Base-by-base conservation (phyloP, 2,113 vertebrate genomes). In the Zosterops hypoxanthus region DNA sequence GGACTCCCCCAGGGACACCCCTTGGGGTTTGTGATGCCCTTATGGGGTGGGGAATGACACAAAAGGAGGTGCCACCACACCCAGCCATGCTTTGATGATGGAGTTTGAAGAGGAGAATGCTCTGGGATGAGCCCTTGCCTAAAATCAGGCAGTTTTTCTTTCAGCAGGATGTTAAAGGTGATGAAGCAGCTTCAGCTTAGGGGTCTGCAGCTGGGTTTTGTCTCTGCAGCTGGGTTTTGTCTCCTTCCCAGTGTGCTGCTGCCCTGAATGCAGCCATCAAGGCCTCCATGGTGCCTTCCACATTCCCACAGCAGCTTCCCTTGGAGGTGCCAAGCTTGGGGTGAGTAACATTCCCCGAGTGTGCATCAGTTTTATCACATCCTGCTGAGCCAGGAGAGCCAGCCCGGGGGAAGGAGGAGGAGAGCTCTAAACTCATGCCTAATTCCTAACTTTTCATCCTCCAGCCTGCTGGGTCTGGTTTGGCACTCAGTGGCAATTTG, bases 21-120 rank as follows among this genome's bases (percentile, higher is more conserved):
- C 0, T 0, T 2, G 83, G 44, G 53, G 4, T 64, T 17, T 2
- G 28, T 6, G 86, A 3, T 47, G 69, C 8, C 31, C 0, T 14
- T 23, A 2, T 33, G 36, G 26, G 56, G 12, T 4, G 14, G 36
- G 4, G 9, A 19, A 6, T 10, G 7, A 20, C 44, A 33, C 26
- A 20, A 42, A 24, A 2, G 4, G 13, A 6, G 33, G 10, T 8
- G 57, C 25, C 64, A 29, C 14, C 31, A 46, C 33, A 53, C 4
- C 18, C 76, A 18, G 52, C 3, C 0, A 1, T 2, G 28, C 9
- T 41, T 46, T 70, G 28, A 14, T 33, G 52, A 12, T n/a, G 36
- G 33, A 24, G 29, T 13, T 6, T 29, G 50, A 14, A 36, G 14
- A 14, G 19, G 34, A 34, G 25, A 25, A 82, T n/a, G 44, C 23